Conservation (phyloP, 1,140 invertebrate genomes). For the Gonioctena quinquepunctata region DNA sequence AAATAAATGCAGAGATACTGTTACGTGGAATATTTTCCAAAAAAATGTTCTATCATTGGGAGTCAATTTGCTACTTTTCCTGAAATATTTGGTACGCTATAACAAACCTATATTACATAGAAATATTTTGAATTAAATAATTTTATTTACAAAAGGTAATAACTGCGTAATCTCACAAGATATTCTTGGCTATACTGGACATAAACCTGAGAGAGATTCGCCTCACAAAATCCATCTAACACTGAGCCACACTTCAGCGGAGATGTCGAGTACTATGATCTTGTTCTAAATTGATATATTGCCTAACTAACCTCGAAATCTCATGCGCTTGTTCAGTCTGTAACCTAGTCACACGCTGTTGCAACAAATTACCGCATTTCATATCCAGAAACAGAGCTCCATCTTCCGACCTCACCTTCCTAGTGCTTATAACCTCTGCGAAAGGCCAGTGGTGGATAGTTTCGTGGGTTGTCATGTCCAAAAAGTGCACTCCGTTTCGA, state of each 20-base stretch:
- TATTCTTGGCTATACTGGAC: no score
- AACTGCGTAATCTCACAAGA: no score
- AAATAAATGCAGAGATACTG: no score
- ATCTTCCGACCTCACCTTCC: constrained; percentile 88
- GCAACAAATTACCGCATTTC: constrained; percentile 95
- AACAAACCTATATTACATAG: neutral
- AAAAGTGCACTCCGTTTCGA: constrained; percentile 89
- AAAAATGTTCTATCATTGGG: no score
- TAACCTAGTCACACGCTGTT: constrained; percentile 91
- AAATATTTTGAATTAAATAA: no score
- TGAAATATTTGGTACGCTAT: no score
- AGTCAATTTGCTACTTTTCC: no score
- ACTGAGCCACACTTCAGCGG: neutral
- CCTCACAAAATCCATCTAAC: no score
- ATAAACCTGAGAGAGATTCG: no score
- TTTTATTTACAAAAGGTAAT: neutral
- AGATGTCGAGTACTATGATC: constrained; percentile 53
- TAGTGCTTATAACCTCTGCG: constrained; percentile 92
- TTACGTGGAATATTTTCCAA: no score
- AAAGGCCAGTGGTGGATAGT: constrained; percentile 90
- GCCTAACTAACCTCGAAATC: constrained; percentile 91
- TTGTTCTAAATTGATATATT: constrained; percentile 91
- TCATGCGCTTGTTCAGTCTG: constrained; percentile 97
- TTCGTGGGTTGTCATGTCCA: constrained; percentile 90
- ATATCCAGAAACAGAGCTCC: constrained; percentile 93